Percentiles rank a stretch among this genome's conserved stretches.
phyloP scores from a whole-genome alignment of 2,113 vertebrate species.

The Forbesichthys agassizii region DNA sequence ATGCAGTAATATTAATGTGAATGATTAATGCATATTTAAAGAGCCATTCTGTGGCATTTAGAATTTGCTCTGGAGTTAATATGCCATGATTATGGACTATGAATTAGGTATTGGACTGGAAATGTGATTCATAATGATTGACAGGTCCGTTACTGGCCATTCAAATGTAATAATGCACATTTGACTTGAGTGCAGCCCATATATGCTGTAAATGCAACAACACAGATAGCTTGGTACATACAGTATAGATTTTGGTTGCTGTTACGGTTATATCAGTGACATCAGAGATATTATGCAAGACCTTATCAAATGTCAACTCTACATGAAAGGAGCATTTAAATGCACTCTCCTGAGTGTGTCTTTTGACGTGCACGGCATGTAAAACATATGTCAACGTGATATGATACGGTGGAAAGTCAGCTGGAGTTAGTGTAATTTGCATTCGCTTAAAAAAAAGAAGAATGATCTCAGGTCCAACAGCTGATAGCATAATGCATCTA shows the following conservation, averaged over 20 bases:
- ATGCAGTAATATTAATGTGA: slow-evolving; percentile 2
- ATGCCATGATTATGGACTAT: not conserved
- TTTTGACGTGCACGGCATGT: too few species aligned
- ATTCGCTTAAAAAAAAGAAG: too few species aligned
- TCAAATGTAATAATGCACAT: too few species aligned
- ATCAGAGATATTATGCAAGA: not conserved
- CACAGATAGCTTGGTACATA: too few species aligned
- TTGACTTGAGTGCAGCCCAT: too few species aligned
- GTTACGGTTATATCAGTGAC: too few species aligned
- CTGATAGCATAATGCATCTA: not conserved
- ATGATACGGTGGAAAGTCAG: too few species aligned
- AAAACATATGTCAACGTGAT: too few species aligned
- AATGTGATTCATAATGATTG: not conserved
- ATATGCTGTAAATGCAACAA: too few species aligned
- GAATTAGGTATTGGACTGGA: not conserved
- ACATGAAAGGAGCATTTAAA: not conserved
- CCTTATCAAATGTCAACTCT: slow-evolving; percentile 24
- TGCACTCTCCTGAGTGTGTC: not conserved
- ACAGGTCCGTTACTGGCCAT: too few species aligned
- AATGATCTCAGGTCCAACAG: not conserved
- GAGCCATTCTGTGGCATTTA: slow-evolving; percentile 7
- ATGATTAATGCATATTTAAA: not conserved
- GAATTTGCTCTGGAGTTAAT: slow-evolving; percentile 7
- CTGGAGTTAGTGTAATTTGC: too few species aligned
- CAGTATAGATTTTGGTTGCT: too few species aligned